A percentile compares a stretch with the other conserved stretches of the same genome.
These are phyloP conservation scores for Megalops atlanticus DNA, from an alignment of 2,113 vertebrate species.

Conservation along the genomic window DNA sequence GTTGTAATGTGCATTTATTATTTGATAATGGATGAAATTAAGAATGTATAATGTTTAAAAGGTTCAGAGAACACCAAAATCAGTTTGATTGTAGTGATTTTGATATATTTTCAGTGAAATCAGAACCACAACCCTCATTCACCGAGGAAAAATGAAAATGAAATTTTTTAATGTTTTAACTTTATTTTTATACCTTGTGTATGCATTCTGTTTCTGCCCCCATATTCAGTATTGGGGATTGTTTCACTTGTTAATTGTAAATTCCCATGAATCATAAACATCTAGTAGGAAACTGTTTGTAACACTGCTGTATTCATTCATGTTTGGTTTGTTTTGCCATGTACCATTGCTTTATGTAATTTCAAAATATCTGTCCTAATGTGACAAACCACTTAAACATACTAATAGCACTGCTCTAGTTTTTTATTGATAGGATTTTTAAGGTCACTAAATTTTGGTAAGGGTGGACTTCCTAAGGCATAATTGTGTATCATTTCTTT, in stretches of 20 bases:
- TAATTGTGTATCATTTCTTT: background rate
- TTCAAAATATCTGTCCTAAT: background rate
- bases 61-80: background rate
- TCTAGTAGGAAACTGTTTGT: background rate
- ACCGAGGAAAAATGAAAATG: too few relatives aligned
- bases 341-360: background rate
- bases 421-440: background rate
- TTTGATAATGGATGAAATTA: background rate
- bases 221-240: background rate
- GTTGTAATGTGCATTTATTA: background rate
- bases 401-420: background rate
- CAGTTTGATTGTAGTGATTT: background rate
- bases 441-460: background rate
- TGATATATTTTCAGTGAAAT: background rate
- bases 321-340: background rate
- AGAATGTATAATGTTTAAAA: background rate
- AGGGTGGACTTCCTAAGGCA: background rate
- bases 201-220: background rate
- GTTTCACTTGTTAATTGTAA: background rate
- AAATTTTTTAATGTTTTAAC: background rate
- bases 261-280: background rate
- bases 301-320: background rate
- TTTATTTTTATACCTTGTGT: conserved; percentile 3
- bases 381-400: conserved; percentile 1
- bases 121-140: background rate